Evolutionary conservation across 2,797 vertebrate genomes (phyloP).

Genomic region (Anguilla obscura): DNA sequence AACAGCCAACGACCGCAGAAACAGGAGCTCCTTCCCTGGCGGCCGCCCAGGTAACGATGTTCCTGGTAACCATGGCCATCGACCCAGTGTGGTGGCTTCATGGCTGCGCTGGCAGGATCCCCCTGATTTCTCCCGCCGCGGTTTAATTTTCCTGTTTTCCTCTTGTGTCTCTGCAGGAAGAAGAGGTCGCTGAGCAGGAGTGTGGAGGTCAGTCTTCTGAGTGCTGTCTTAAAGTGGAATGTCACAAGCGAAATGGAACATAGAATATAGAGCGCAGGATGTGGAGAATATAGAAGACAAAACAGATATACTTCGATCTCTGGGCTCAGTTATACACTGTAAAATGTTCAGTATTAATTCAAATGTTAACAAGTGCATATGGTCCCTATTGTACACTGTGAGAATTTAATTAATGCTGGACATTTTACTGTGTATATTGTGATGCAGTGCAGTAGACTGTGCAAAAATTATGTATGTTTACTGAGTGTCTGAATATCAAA

Average conservation of each 20-base stretch:
- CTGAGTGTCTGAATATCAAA: neutral
- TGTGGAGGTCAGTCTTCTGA: slow-evolving; percentile 63
- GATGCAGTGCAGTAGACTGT: neutral
- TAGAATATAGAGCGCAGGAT: neutral
- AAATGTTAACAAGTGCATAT: too few species aligned
- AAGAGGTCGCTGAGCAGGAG: slow-evolving; percentile 47
- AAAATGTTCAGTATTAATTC: too few species aligned
- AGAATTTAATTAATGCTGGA: too few species aligned
- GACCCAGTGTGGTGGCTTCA: neutral
- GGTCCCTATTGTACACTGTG: too few species aligned
- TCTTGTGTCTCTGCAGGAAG: slow-evolving; percentile 48
- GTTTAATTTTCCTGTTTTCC: slow-evolving; percentile 12
- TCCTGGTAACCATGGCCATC: neutral
- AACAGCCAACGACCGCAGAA: neutral
- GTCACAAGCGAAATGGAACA: neutral
- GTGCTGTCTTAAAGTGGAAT: neutral
- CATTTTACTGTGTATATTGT: neutral
- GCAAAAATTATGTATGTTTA: neutral
- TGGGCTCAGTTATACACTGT: neutral
- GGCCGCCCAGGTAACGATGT: slow-evolving; percentile 52
- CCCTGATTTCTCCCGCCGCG: neutral
- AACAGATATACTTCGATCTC: neutral
- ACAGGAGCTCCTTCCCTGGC: neutral
- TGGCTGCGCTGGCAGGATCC: neutral
- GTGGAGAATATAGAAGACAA: too few species aligned